Percentiles rank a stretch among this genome's conserved stretches.
phyloP scores from a whole-genome alignment of 2,113 vertebrate genomes.

The Alaudala cheleensis region DNA sequence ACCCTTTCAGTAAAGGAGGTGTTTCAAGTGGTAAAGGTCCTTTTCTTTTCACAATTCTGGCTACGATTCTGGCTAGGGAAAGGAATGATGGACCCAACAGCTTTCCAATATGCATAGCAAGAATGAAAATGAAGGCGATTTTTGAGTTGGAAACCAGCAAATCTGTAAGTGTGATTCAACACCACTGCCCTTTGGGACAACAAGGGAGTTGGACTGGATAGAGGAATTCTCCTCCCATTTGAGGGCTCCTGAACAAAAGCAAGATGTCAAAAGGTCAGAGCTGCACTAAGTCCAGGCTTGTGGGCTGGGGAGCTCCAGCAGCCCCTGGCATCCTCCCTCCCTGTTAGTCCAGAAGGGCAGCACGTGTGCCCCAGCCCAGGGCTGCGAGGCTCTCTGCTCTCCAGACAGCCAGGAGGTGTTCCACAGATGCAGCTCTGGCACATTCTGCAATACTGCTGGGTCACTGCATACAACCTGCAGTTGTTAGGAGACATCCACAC shows the following conservation, averaged over 20 bases:
- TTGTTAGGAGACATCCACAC: rapidly evolving
- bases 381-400: neutral
- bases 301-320: neutral
- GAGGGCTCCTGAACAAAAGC: neutral
- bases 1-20: neutral
- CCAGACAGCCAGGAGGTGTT: neutral
- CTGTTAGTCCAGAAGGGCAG: neutral
- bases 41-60: neutral
- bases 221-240: neutral
- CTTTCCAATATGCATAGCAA: neutral
- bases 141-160: neutral
- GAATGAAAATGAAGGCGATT: neutral
- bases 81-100: neutral
- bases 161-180: neutral
- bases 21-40: neutral
- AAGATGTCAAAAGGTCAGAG: neutral
- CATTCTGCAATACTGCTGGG: neutral
- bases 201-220: neutral
- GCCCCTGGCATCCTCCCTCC: neutral
- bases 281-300: neutral
- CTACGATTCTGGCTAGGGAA: neutral
- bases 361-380: neutral
- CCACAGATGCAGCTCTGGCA: neutral
- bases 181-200: neutral
- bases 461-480: neutral